phyloP scores from a whole-genome alignment of 2,888 invertebrate species.

The Dimorphilus gyrociliatus region DNA sequence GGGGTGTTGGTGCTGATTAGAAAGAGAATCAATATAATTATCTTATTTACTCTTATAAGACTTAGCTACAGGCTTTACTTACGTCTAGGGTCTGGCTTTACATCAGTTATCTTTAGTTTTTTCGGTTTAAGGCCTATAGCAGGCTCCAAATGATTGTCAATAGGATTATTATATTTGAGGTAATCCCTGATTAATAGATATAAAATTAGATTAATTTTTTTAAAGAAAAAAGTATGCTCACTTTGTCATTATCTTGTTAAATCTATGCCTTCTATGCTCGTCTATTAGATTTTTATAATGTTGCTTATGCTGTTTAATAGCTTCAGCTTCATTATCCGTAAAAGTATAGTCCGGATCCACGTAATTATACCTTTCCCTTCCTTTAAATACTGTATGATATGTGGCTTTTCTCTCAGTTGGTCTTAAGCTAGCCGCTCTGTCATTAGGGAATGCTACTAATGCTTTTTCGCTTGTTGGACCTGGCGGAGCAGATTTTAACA shows the following conservation, averaged over 20 bases:
- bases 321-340: slow-evolving; percentile 22
- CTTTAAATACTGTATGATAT: slow-evolving; percentile 31
- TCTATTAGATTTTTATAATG: slow-evolving; percentile 23
- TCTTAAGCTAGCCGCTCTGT: slow-evolving; percentile 29
- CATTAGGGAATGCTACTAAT: slow-evolving; percentile 35
- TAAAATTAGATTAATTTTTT: background rate
- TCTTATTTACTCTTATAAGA: no score
- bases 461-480: slow-evolving; percentile 14
- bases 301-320: slow-evolving; percentile 18
- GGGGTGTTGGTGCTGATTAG: slow-evolving; percentile 26
- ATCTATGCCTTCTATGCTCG: slow-evolving; percentile 19
- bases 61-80: no score
- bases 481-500: slow-evolving; percentile 20
- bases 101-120: slow-evolving; percentile 23
- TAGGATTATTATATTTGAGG: slow-evolving; percentile 20
- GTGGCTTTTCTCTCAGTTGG: slow-evolving; percentile 22
- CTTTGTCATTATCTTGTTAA: slow-evolving; percentile 17
- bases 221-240: slow-evolving; percentile 11
- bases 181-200: slow-evolving; percentile 19
- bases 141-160: slow-evolving; percentile 30
- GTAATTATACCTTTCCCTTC: slow-evolving; percentile 26
- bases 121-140: slow-evolving; percentile 29
- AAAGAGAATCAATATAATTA: no score
- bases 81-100: slow-evolving; percentile 23
- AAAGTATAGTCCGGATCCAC: slow-evolving; percentile 35